A percentile compares a stretch with the other conserved stretches of the same genome.
Conservation (phyloP, 2,888 invertebrate genomes). For the Sinopyrophorus schimmeli region DNA sequence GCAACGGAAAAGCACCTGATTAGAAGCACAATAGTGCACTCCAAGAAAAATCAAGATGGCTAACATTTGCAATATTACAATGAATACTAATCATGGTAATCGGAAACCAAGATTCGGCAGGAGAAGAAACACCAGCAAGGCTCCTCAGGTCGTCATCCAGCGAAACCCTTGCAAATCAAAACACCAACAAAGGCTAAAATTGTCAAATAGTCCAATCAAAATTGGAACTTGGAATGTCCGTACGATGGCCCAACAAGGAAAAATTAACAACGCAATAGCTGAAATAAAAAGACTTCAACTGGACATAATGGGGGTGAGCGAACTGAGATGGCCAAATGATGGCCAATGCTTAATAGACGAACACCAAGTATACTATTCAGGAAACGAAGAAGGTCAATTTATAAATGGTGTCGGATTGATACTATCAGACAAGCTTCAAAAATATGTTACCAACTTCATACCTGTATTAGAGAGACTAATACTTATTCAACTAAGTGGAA, state of each 20-base stretch:
- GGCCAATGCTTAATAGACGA: conserved; percentile 18
- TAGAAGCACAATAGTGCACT: too few relatives aligned
- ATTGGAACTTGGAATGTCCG: conserved; percentile 27
- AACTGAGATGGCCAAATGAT: conserved; percentile 17
- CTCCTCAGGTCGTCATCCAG: too few relatives aligned
- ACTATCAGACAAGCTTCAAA: conserved; percentile 4
- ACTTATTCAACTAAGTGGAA: conserved; percentile 5
- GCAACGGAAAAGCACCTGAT: too few relatives aligned
- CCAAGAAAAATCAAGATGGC: too few relatives aligned
- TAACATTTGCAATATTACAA: too few relatives aligned
- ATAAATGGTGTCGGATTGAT: conserved; percentile 11
- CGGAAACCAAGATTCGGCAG: too few relatives aligned
- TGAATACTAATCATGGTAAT: too few relatives aligned
- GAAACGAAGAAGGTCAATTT: conserved; percentile 5
- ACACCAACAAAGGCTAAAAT: too few relatives aligned
- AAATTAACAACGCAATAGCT: conserved; percentile 21
- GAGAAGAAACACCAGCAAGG: too few relatives aligned
- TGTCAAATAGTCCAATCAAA: background rate
- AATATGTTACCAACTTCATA: conserved; percentile 13
- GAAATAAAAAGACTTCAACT: conserved; percentile 28
- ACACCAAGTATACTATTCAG: conserved; percentile 18
- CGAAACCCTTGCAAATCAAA: too few relatives aligned
- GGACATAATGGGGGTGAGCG: conserved; percentile 22
- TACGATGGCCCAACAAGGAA: conserved; percentile 21
- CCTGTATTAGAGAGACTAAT: conserved; percentile 18